Evolutionary conservation across 2,797 vertebrate species (phyloP).

Genomic region (Cephalopachus bancanus): DNA sequence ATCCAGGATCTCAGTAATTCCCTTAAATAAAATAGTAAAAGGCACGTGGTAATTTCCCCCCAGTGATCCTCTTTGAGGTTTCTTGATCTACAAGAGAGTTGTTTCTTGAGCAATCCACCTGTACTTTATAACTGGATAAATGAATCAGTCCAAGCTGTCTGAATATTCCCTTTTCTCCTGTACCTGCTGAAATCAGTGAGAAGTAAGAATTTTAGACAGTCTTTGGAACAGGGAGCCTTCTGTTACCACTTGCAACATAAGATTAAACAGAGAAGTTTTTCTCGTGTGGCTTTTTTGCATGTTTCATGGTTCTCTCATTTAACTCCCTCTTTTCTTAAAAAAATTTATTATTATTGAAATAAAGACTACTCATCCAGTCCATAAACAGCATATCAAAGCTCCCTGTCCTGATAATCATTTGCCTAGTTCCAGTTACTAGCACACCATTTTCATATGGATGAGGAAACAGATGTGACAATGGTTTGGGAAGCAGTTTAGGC

Average conservation of each 20-base stretch:
- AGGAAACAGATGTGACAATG: slow-evolving; percentile 72
- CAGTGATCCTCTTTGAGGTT: slow-evolving; percentile 44
- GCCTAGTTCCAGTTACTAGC: slow-evolving; percentile 73
- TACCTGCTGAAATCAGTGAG: slow-evolving; percentile 11
- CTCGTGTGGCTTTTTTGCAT: slow-evolving; percentile 63
- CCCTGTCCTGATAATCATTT: slow-evolving; percentile 59
- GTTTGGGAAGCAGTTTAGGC: slow-evolving; percentile 82
- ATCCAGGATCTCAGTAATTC: slow-evolving; percentile 40
- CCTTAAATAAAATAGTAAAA: slow-evolving; percentile 60
- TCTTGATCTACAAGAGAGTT: too few species aligned
- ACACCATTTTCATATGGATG: slow-evolving; percentile 72
- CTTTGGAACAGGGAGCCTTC: slow-evolving; percentile 38
- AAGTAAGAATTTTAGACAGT: slow-evolving; percentile 60
- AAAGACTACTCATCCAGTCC: slow-evolving; percentile 45
- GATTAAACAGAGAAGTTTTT: slow-evolving; percentile 53
- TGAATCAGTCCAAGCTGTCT: slow-evolving; percentile 26
- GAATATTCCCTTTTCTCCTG: slow-evolving; percentile 18
- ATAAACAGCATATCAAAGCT: slow-evolving; percentile 66
- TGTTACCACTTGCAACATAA: slow-evolving; percentile 33
- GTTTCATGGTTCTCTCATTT: slow-evolving; percentile 56
- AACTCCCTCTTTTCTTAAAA: slow-evolving; percentile 42
- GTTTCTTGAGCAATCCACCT: slow-evolving; percentile 43
- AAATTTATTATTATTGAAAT: slow-evolving; percentile 59
- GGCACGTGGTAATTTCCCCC: not conserved
- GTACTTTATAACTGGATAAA: slow-evolving; percentile 49